Percentiles rank a stretch among this genome's conserved stretches.
Evolutionary conservation across 2,113 vertebrate species (phyloP).

Genomic region (Pristiophorus japonicus): DNA sequence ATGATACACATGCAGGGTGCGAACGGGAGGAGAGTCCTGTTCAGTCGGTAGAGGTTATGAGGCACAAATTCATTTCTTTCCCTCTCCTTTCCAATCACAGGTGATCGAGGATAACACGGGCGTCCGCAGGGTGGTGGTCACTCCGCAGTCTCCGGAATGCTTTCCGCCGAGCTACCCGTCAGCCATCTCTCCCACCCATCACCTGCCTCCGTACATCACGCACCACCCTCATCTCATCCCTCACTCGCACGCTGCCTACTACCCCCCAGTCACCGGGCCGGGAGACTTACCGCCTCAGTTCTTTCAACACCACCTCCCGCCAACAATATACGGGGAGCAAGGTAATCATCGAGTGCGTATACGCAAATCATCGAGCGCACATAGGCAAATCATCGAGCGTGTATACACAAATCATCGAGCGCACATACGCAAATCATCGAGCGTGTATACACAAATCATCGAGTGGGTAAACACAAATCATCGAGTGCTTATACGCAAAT

Average conservation of each 20-base stretch:
- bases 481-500: too few species aligned
- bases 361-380: too few species aligned
- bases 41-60: neutral
- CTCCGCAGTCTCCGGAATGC: slow-evolving; percentile 91
- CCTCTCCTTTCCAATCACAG: slow-evolving; percentile 50
- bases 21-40: neutral
- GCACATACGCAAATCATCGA: too few species aligned
- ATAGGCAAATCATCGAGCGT: too few species aligned
- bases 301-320: slow-evolving; percentile 87
- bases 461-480: too few species aligned
- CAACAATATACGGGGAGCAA: slow-evolving; percentile 84
- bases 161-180: slow-evolving; percentile 92
- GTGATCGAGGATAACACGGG: slow-evolving; percentile 94
- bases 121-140: slow-evolving; percentile 90
- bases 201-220: slow-evolving; percentile 82
- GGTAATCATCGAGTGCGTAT: slow-evolving; percentile 68
- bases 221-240: slow-evolving; percentile 89
- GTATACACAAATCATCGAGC: slow-evolving; percentile 45
- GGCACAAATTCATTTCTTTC: neutral
- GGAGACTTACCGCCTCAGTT: slow-evolving; percentile 87
- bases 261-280: slow-evolving; percentile 84
- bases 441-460: too few species aligned
- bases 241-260: slow-evolving; percentile 86
- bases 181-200: slow-evolving; percentile 87
- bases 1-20: neutral